These are phyloP conservation scores for Anthophora plumipes DNA, from an alignment of 2,888 invertebrate species.

Conservation along the genomic window DNA sequence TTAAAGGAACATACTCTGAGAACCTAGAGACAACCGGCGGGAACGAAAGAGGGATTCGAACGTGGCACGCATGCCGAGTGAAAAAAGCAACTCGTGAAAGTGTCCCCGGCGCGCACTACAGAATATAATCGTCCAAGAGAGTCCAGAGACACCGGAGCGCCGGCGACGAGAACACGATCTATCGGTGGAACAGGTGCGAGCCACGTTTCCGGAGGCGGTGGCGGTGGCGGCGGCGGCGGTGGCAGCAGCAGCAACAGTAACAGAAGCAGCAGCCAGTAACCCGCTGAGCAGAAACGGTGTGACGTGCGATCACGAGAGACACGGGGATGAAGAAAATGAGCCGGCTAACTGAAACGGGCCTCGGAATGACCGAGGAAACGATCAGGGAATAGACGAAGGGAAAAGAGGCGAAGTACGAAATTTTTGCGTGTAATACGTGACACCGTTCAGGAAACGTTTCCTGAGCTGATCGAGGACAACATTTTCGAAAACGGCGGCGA, in stretches of 20 bases:
- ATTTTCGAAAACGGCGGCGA: no score
- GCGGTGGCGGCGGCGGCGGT: no score
- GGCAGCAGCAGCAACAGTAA: no score
- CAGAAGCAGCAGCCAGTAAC: no score
- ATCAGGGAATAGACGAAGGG: neutral
- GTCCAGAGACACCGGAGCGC: neutral
- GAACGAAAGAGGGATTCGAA: conserved; percentile 44
- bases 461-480: no score
- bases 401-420: neutral
- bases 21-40: no score
- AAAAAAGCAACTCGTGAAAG: conserved; percentile 63
- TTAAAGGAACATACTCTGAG: no score
- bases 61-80: conserved; percentile 50
- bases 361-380: conserved; percentile 2
- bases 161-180: conserved; percentile 21
- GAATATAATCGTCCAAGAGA: neutral
- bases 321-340: conserved; percentile 52
- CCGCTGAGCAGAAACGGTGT: conserved; percentile 9
- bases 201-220: conserved; percentile 48
- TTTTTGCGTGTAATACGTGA: conserved; percentile 53
- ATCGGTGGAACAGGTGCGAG: conserved; percentile 65
- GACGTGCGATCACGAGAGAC: conserved; percentile 30
- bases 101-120: conserved; percentile 26
- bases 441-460: neutral
- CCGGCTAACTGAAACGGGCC: conserved; percentile 1